Base-by-base conservation (phyloP, 2,888 invertebrate species). In the Brachypterus glaber region DNA sequence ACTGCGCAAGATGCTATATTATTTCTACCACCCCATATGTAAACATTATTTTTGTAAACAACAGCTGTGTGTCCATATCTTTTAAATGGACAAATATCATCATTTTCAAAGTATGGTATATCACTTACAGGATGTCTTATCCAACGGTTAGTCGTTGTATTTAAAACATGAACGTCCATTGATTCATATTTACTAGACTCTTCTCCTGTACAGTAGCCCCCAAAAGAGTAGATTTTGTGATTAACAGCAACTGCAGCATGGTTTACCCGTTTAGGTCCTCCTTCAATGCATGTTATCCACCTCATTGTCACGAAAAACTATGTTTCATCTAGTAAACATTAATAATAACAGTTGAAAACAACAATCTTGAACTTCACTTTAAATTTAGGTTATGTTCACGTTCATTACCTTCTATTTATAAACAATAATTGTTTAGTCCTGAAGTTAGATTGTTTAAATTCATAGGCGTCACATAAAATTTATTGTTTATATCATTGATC, bases 21-120 rank as follows among this genome's bases (percentile, higher is more conserved):
- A 62, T 92, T 92, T 45, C 92, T 72, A 2, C 93, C 93, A 33
- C 95, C 93, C 90, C 91, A 95, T 53, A 95, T 75, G 57, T 83
- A 89, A 9, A 86, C 79, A 63, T 79, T 80, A 30, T 82, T 75
- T 25, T 76, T 74, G 60, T 84, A 82, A 0, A 79, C 78, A 2
- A 90, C 85, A 31, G 85, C 85, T n/a, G 92, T 86, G 60, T 95
- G 93, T 0, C 93, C 93, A 66, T 93, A 95, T 49, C 88, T 73
- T 64, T 88, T 87, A 59, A 82, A 87, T 0, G 88, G 89, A 30
- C 77, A 71, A 30, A 71, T 66, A 44, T 64, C 63, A 43, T 64
- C 64, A 44, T 66, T 62, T 48, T 64, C 64, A 44, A 62, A 61
- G 45, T 63, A 63, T 13, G 71, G 72, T 47, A 74, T 67, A 39